A percentile compares a stretch with the other conserved stretches of the same genome.
These are phyloP conservation scores for Brachylomia viminalis DNA, from an alignment of 2,888 invertebrate genomes.

Conservation along the genomic window DNA sequence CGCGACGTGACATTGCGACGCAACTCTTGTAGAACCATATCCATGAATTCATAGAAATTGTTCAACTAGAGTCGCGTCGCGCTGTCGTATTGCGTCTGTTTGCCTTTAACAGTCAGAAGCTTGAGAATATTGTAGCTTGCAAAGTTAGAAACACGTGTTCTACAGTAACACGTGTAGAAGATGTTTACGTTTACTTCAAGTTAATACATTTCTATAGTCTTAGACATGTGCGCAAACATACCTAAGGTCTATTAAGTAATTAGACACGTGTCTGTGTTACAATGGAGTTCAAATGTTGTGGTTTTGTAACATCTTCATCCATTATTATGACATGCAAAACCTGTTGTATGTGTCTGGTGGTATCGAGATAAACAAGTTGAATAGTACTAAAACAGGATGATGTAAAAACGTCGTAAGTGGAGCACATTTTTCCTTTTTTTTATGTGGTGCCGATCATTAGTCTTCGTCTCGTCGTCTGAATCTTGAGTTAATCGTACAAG, in stretches of 20 bases:
- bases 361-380: not conserved
- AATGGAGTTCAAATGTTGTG: not conserved
- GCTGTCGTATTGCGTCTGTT: no score
- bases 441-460: not conserved
- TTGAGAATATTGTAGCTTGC: not conserved
- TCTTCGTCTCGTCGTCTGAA: no score
- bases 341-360: not conserved
- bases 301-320: not conserved
- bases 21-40: no score
- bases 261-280: constrained; percentile 11
- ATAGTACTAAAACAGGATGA: not conserved
- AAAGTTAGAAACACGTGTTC: constrained; percentile 16
- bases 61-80: no score
- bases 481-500: not conserved
- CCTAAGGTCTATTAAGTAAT: not conserved
- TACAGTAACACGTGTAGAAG: not conserved
- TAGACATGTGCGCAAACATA: not conserved
- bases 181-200: constrained; percentile 25
- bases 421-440: not conserved
- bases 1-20: no score
- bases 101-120: no score
- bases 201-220: constrained; percentile 1
- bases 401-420: not conserved
- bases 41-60: no score
- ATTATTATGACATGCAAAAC: not conserved